phyloP scores from a whole-genome alignment of 2,888 invertebrate species.

The Lepidonotus clava region DNA sequence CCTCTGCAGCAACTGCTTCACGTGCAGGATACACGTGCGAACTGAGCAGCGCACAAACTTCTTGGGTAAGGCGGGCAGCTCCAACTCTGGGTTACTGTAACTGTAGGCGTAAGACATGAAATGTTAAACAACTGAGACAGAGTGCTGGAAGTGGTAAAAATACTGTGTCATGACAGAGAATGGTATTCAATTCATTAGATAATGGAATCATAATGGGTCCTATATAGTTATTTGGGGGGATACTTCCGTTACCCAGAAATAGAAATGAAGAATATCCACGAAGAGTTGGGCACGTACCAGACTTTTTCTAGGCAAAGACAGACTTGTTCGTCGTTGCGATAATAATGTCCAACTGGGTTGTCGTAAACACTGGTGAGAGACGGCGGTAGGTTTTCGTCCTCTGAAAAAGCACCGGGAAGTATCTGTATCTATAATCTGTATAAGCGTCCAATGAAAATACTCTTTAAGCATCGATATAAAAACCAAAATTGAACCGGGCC shows the following conservation, averaged over 20 bases:
- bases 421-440: too few relatives aligned
- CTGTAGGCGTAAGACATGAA: too few relatives aligned
- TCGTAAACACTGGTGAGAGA: slow-evolving; percentile 72
- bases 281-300: slow-evolving; percentile 67
- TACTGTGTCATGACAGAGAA: too few relatives aligned
- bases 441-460: too few relatives aligned
- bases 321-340: slow-evolving; percentile 76
- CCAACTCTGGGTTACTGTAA: slow-evolving; percentile 60
- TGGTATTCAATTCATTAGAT: background rate
- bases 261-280: slow-evolving; percentile 49
- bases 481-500: too few relatives aligned
- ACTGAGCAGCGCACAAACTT: slow-evolving; percentile 79
- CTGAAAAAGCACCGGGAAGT: slow-evolving; percentile 62
- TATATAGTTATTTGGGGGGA: background rate
- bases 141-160: too few relatives aligned
- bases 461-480: too few relatives aligned
- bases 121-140: too few relatives aligned
- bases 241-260: background rate
- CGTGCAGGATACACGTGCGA: slow-evolving; percentile 74
- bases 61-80: slow-evolving; percentile 71
- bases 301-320: slow-evolving; percentile 76
- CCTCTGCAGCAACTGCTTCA: slow-evolving; percentile 72
- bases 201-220: too few relatives aligned
- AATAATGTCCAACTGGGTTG: slow-evolving; percentile 75
- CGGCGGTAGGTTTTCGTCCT: slow-evolving; percentile 67